Percentiles rank a stretch among this genome's conserved stretches.
Evolutionary conservation across 2,113 vertebrate genomes (phyloP).

Genomic region (Crotophaga sulcirostris): DNA sequence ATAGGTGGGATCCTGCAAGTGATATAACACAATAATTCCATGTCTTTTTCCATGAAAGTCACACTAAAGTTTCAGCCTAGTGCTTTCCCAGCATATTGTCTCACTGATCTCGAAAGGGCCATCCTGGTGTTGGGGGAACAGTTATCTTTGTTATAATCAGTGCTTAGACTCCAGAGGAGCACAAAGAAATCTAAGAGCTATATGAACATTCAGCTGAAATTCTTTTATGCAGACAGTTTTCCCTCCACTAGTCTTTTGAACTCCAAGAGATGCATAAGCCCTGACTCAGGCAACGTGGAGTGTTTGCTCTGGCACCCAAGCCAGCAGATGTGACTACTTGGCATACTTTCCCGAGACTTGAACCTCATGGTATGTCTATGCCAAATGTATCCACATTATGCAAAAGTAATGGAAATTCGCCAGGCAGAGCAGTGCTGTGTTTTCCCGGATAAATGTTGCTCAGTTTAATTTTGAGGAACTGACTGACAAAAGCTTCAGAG

Average conservation of each 20-base stretch:
- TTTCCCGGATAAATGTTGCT: conserved; percentile 63
- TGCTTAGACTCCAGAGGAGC: not conserved
- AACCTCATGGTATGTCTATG: conserved; percentile 63
- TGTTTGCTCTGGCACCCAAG: conserved; percentile 71
- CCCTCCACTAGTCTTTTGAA: conserved; percentile 35
- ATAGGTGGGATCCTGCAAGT: not conserved
- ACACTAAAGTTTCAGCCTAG: not conserved
- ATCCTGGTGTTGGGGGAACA: not conserved
- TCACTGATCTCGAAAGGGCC: not conserved
- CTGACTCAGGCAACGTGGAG: conserved; percentile 46
- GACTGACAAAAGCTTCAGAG: conserved; percentile 45
- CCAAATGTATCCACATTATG: conserved; percentile 69
- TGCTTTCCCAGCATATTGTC: not conserved
- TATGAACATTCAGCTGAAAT: conserved; percentile 26
- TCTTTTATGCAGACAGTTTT: conserved; percentile 11
- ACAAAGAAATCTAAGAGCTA: not conserved
- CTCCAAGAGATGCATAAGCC: conserved; percentile 66
- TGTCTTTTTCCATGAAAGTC: not conserved
- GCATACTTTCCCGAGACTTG: conserved; percentile 55
- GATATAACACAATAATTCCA: not conserved
- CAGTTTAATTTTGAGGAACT: conserved; percentile 65
- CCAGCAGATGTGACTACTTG: conserved; percentile 71
- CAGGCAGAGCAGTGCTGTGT: conserved; percentile 60
- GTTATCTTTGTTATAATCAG: conserved; percentile 16
- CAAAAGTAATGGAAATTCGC: conserved; percentile 64